Conservation (phyloP, 2,113 vertebrate genomes). For the Grammomys dolichurus region DNA sequence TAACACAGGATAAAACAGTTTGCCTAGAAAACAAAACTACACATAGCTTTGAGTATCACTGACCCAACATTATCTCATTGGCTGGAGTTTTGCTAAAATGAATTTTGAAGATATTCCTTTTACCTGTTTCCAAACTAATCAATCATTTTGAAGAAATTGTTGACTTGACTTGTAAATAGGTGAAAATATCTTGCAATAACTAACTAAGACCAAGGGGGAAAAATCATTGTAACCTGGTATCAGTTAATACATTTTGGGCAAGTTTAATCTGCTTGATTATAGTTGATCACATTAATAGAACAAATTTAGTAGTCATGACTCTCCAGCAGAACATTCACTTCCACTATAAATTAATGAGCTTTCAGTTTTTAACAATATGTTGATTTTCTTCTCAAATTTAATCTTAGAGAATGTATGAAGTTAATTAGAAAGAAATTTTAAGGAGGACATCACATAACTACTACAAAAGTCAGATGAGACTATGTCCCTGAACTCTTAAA, state of each 20-base stretch:
- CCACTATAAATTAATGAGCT: neutral
- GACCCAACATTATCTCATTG: neutral
- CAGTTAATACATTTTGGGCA: neutral
- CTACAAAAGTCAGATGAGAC: neutral
- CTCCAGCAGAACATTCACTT: neutral
- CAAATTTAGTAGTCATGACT: too few relatives aligned
- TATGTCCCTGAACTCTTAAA: neutral
- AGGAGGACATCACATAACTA: neutral
- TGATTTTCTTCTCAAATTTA: neutral
- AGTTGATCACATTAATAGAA: neutral
- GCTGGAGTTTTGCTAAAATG: neutral
- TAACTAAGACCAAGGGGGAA: neutral
- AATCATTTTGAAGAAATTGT: neutral
- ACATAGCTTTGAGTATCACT: neutral
- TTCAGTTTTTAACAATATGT: neutral
- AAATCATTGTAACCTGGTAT: neutral
- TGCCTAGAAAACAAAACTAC: neutral
- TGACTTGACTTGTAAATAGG: neutral
- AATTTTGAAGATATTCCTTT: neutral
- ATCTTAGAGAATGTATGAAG: neutral
- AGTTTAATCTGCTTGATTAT: neutral
- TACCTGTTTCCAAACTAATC: neutral
- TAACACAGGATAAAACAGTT: neutral
- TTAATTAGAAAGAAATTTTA: neutral
- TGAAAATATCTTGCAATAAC: neutral